These are phyloP conservation scores for Ditylenchus dipsaci DNA, from an alignment of 1,140 invertebrate species.

Conservation along the genomic window DNA sequence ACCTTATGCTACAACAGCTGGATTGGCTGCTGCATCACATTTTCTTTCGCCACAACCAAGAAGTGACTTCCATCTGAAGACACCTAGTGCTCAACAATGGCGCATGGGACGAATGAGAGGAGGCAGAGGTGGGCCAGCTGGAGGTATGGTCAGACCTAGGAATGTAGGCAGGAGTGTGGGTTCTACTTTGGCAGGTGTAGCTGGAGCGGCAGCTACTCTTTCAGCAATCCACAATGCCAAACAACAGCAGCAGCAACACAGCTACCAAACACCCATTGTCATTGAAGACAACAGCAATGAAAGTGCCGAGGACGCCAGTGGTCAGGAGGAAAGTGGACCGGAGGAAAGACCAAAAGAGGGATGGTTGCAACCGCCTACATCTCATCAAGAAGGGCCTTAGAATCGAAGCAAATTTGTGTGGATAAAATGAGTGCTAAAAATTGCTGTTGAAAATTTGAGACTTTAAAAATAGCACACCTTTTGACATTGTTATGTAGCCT, in stretches of 20 bases:
- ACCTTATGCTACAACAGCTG: neutral
- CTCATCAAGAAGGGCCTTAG: too few relatives aligned
- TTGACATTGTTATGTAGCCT: too few relatives aligned
- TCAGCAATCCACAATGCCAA: neutral
- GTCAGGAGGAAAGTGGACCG: neutral
- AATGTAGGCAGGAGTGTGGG: neutral
- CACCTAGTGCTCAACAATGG: conserved; percentile 16
- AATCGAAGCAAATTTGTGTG: too few relatives aligned
- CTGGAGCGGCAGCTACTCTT: neutral
- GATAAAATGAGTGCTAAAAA: too few relatives aligned
- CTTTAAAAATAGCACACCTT: too few relatives aligned
- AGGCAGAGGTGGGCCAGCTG: too few relatives aligned
- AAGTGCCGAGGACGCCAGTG: neutral
- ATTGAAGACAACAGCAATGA: neutral
- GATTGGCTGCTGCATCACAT: conserved; percentile 9
- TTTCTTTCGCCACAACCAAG: neutral
- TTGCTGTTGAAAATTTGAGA: too few relatives aligned
- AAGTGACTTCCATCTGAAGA: conserved; percentile 4
- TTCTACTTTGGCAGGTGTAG: neutral
- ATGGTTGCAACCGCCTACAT: too few relatives aligned
- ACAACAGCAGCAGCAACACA: neutral
- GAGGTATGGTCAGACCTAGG: neutral
- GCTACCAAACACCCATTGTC: neutral
- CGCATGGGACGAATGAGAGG: conserved; percentile 6
- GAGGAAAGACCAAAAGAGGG: neutral